Percentiles rank a stretch among this genome's conserved stretches.
phyloP scores from a whole-genome alignment of 53 echinoderm and acorn worm genomes.

The Mesocentrotus franciscanus region DNA sequence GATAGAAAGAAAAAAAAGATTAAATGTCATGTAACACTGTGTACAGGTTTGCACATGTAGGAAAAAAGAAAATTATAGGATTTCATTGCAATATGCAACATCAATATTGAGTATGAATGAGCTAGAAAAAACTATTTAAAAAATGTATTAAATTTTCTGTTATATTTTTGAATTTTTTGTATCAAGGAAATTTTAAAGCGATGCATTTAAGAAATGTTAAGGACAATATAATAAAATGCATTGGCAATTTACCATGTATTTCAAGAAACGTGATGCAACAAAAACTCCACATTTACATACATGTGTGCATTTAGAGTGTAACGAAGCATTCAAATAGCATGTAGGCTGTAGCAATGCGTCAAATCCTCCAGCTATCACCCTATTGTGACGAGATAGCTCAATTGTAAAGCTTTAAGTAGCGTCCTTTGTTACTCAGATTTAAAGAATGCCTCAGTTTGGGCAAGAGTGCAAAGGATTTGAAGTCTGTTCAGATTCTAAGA shows the following conservation, averaged over 20 bases:
- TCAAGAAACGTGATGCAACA: too few species aligned
- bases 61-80: too few species aligned
- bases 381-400: background rate
- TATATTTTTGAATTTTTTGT: background rate
- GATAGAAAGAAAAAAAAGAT: background rate
- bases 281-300: background rate
- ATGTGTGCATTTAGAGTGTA: background rate
- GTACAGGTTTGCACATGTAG: too few species aligned
- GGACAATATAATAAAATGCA: background rate
- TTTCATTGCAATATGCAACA: too few species aligned
- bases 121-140: background rate
- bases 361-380: background rate
- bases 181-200: background rate
- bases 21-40: background rate
- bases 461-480: background rate
- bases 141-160: background rate
- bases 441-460: background rate
- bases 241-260: background rate
- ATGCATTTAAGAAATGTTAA: background rate
- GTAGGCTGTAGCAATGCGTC: background rate
- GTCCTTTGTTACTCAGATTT: constrained; percentile 5
- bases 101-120: background rate
- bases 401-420: background rate
- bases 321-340: background rate
- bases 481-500: too few species aligned